Conservation (phyloP, 2,797 vertebrate species). For the Dallia pectoralis region DNA sequence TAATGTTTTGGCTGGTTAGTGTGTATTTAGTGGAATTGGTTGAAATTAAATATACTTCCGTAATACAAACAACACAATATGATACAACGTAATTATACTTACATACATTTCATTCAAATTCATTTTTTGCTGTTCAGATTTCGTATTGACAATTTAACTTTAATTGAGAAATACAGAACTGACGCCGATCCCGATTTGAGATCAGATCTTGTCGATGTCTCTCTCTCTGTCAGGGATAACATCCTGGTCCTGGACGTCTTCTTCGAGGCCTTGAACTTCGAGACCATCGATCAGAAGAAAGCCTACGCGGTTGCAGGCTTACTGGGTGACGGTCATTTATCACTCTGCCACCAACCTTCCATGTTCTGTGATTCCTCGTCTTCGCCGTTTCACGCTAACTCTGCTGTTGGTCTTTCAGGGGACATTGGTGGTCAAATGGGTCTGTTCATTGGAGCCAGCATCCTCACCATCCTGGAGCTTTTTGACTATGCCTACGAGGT, state of each 20-base stretch:
- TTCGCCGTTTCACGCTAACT: not conserved
- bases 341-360: not conserved
- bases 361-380: not conserved
- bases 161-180: no score
- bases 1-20: no score
- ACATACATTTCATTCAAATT: no score
- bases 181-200: not conserved
- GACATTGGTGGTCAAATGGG: constrained; percentile 98
- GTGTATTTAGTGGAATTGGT: no score
- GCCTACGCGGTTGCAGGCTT: constrained; percentile 97
- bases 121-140: no score
- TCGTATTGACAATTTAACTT: no score
- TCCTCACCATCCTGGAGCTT: constrained; percentile 96
- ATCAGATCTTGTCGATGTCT: not conserved
- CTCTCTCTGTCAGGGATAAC: constrained; percentile 84
- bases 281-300: constrained; percentile 98
- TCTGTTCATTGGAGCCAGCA: constrained; percentile 95
- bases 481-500: constrained; percentile 98
- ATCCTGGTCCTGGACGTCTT: constrained; percentile 97
- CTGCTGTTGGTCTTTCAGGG: constrained; percentile 65
- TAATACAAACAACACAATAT: no score
- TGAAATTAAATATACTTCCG: no score
- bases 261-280: constrained; percentile 98
- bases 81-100: no score
- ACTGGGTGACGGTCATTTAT: constrained; percentile 78